phyloP scores from a whole-genome alignment of 2,113 vertebrate species.

The Prochilodus magdalenae region DNA sequence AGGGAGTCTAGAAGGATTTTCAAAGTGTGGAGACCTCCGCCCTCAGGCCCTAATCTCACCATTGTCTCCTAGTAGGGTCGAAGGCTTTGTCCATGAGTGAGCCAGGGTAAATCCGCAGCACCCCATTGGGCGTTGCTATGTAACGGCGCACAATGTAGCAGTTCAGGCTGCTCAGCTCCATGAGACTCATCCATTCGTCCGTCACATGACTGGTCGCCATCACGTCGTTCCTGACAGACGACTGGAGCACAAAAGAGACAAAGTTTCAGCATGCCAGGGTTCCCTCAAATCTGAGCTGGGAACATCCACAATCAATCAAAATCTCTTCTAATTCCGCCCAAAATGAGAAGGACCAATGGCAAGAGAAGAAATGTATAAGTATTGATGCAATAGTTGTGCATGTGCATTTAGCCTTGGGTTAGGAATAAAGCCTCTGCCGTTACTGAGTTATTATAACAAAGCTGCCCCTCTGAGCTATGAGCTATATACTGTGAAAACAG shows the following conservation, averaged over 20 bases:
- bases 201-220: slow-evolving; percentile 99
- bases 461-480: background rate
- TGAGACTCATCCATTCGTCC: slow-evolving; percentile 99
- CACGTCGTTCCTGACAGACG: slow-evolving; percentile 98
- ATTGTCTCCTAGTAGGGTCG: slow-evolving; percentile 99
- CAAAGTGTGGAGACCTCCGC: slow-evolving; percentile 57
- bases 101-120: slow-evolving; percentile 99
- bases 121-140: slow-evolving; percentile 99
- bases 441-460: background rate
- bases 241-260: slow-evolving; percentile 76
- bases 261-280: slow-evolving; percentile 75
- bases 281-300: slow-evolving; percentile 72
- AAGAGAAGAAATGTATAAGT: background rate
- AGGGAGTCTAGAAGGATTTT: slow-evolving; percentile 59
- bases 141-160: slow-evolving; percentile 99
- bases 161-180: slow-evolving; percentile 98
- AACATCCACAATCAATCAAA: slow-evolving; percentile 55
- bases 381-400: background rate
- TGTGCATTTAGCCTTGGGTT: background rate
- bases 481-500: background rate
- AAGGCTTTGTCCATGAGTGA: slow-evolving; percentile 99
- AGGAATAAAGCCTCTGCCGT: slow-evolving; percentile 17
- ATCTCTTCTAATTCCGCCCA: background rate
- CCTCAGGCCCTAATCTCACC: slow-evolving; percentile 82
- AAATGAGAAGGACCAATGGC: background rate